Evolutionary conservation across 35 echinoderm and acorn worm genomes (phyloP), one percentile per base, ranked within the genome.

Genomic region (Ophioderma brevispina): DNA sequence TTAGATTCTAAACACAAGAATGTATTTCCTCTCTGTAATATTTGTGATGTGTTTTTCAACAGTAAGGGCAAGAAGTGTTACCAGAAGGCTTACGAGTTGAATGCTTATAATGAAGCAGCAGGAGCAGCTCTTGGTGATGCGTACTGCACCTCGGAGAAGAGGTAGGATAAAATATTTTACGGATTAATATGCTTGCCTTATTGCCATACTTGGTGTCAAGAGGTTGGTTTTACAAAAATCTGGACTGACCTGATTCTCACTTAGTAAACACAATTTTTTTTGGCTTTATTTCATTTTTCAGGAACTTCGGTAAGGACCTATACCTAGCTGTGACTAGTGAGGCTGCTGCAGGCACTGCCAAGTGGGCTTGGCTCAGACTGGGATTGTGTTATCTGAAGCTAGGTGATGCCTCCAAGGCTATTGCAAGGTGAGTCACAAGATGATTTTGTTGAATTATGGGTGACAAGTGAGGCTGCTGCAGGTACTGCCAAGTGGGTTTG

Each of bases 281-380:
- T 46, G 17, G 41, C 41, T 46, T 8, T 17, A 46, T 46, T 46
- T 46, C 17, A 46, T 46, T 17, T 46, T 46, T 46, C 5, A 70
- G n/a, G 97, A 92, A 93, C 1, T 37, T 55, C 1, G 97, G 91
- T 18, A 76, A 95, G 32, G 50, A 76, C 31, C 34, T 99, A n/a
- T 99, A 95, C 46, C 81, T 49, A 46, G 36, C 77, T 21, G 88
- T 99, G 40, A 99, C 97, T 56, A 90, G 79, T 37, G 46, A 59
- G 77, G 87, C 91, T 6, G 64, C 90, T 36, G 87, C 91, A 42
- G 97, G 93, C 19, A 91, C 85, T 38, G 97, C 87, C 21, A 95
- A 95, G 35, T 99, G 97, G 97, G 97, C 97, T 0, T 99, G 97
- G 97, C 84, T 99, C 13, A 93, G 97, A 81, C 88, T 99, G 14